Base-by-base conservation (phyloP, 2,797 vertebrate species). In the Coregonus suidteri region DNA sequence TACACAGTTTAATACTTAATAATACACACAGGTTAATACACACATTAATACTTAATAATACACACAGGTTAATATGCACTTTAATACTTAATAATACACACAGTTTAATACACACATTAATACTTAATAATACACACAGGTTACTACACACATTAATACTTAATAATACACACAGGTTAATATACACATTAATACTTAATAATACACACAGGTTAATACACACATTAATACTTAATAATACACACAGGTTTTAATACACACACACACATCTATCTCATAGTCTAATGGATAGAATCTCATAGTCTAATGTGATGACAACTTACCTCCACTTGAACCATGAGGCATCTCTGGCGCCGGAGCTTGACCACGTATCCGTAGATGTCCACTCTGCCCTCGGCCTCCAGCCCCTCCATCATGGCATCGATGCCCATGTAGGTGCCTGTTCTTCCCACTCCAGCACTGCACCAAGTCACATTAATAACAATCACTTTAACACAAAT, bases 241-340 rank as follows among this genome's bases (percentile, higher is more conserved):
- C 53, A 37, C 34, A 77, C n/a, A 53, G 2, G 37, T 41, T 41
- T 31, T 25, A 15, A 31, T 31, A 71, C 70, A 34, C 47, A 53
- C 51, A 34, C 20, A 72, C 25, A 34, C 3, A 34, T 34, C 31
- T 34, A 34, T 5, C 15, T 68, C 9, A 47, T 47, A 47, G 9
- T 47, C 9, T 47, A 3, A 47, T 11, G 41, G 9, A 47, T 47
- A 11, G 0, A 18, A 5, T 7, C 31, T 59, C 37, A 59, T 5
- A 1, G 2, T 54, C 4, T 4, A 4, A 52, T 25, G 3, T 41
- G 54, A 59, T 15, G 56, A 62, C 20, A 7, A 25, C 3, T 6
- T 91, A 98, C 98, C 97, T 99, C 98, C 0, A 99, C 98, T 95
- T 99, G 98, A 73, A 99, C 98, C 98, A 99, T 99, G 53, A 99